phyloP scores from a whole-genome alignment of 2,113 vertebrate genomes.

The Macaca nemestrina region DNA sequence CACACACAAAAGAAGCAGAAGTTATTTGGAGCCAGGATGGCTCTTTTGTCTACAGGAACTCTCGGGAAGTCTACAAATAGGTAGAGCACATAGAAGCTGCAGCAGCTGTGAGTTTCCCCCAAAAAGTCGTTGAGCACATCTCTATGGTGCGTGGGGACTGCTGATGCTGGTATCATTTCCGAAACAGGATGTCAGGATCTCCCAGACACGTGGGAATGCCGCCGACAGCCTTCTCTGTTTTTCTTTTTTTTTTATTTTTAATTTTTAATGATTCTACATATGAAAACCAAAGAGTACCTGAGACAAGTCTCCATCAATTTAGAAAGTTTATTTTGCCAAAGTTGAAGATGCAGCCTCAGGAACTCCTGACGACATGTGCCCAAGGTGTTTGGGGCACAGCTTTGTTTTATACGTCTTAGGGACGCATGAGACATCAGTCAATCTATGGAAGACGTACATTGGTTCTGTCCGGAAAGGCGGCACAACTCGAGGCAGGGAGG shows the following conservation, averaged over 20 bases:
- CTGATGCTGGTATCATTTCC: not conserved
- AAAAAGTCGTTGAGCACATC: not conserved
- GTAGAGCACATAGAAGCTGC: not conserved
- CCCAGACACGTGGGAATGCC: not conserved
- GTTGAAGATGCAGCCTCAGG: no score
- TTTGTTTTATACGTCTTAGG: no score
- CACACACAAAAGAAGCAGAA: no score
- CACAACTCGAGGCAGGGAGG: no score
- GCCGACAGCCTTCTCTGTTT: not conserved
- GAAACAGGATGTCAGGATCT: not conserved
- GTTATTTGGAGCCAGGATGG: not conserved
- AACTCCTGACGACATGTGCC: no score
- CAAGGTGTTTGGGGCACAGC: no score
- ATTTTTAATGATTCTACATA: no score
- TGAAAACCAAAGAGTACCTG: no score
- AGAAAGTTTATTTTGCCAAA: no score
- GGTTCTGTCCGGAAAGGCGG: no score
- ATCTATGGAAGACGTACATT: fast-evolving
- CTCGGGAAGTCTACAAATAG: not conserved
- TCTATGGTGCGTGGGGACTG: not conserved
- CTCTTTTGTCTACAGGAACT: not conserved
- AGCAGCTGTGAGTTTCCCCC: not conserved
- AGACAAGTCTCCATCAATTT: no score
- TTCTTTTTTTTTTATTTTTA: not conserved
- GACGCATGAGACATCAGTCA: no score